Base-by-base conservation (phyloP, 1,140 invertebrate species). In the Wasmannia auropunctata region DNA sequence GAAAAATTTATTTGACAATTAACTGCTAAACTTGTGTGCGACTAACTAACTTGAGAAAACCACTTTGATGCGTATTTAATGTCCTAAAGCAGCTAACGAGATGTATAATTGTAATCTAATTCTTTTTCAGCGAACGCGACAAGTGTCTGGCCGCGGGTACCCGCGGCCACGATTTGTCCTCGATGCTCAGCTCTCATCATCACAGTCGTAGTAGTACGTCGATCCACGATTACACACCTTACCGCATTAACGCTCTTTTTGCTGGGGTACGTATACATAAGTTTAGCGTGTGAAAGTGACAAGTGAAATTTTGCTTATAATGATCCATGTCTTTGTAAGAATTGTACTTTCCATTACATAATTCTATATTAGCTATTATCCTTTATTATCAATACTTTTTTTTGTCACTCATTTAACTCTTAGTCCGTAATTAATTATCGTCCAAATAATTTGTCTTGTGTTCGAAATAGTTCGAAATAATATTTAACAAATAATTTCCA, bases 151-250 rank as follows among this genome's bases (percentile, higher is more conserved):
- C 91, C 92, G 0, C 88, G 93, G 6, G 91, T 93, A 74, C 94
- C 95, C 0, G 88, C 91, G 0, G 90, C 93, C 6, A 74, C 92
- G 0, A 84, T 94, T 58, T 95, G 95, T 86, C 93, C 94, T 19
- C 88, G 91, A 51, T 95, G 95, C 85, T 89, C 91, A 34, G 87
- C 90, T 22, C 70, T 94, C 16, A 89, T 95, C 7, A 75, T 94
- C 7, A 95, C 94, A 0, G 70, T 92, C 5, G 91, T 92, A n/a
- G 85, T 92, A 54, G 86, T 90, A 40, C 90, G 93, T 65, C 81
- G 90, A 76, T 92, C 93, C 5, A 87, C 87, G 43, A 72, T 92
- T 10, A 91, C 94, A 5, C 94, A 95, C 81, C 46, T 94, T 16
- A 83, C 91, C 10, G 94, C 95, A 1, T n/a, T 91, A 14, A 43